These are phyloP conservation scores for Plecotus auritus DNA, from an alignment of 2,113 vertebrate genomes.

Conservation along the genomic window DNA sequence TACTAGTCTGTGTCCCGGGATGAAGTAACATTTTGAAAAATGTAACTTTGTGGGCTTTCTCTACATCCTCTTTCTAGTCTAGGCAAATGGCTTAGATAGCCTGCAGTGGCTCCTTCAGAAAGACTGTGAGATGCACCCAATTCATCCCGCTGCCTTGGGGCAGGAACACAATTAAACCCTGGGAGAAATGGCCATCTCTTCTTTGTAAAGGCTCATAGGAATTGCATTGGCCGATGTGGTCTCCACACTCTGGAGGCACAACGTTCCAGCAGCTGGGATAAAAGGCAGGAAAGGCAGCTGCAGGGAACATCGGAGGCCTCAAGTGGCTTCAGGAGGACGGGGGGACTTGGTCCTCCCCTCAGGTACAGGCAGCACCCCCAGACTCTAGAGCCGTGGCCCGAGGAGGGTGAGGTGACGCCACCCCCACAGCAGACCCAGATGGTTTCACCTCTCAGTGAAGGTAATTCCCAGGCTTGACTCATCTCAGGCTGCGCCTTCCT, in stretches of 20 bases:
- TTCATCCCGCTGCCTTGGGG: neutral
- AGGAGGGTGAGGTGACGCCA: neutral
- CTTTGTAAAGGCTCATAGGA: neutral
- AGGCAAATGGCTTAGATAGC: neutral
- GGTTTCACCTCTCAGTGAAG: neutral
- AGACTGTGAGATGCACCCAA: neutral
- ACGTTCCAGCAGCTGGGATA: neutral
- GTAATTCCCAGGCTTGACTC: neutral
- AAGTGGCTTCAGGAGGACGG: neutral
- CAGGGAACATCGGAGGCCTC: neutral
- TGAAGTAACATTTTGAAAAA: neutral
- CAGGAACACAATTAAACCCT: neutral
- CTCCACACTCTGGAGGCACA: neutral
- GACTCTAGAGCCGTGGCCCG: rapidly evolving
- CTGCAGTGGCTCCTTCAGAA: neutral
- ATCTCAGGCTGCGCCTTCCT: neutral
- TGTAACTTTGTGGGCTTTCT: neutral
- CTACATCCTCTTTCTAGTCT: neutral
- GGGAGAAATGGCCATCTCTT: neutral
- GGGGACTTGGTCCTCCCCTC: neutral
- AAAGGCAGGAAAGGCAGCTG: too few species aligned
- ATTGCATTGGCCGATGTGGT: rapidly evolving
- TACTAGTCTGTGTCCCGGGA: neutral
- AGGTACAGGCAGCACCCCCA: neutral
- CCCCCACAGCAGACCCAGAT: too few species aligned